Evolutionary conservation across 2,888 invertebrate genomes (phyloP).

Genomic region (Nyleta sp.): DNA sequence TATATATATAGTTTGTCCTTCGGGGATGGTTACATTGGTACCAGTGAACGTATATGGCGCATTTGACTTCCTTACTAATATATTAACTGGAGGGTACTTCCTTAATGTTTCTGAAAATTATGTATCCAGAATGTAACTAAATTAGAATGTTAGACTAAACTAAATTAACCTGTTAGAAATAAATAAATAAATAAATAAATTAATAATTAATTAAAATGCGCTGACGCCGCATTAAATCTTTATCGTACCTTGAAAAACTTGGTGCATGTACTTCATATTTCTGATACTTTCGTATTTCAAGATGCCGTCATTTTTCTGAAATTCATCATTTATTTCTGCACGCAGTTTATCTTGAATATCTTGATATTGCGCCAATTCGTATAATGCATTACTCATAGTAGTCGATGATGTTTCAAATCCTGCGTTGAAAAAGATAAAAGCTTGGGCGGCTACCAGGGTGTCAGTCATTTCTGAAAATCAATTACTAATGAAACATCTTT

Average conservation of each 20-base stretch:
- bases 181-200: no score
- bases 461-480: slow-evolving; percentile 74
- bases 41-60: slow-evolving; percentile 27
- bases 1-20: slow-evolving; percentile 11
- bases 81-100: slow-evolving; percentile 12
- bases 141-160: no score
- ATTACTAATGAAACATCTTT: background rate
- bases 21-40: slow-evolving; percentile 31
- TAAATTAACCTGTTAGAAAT: no score
- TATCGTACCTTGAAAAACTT: slow-evolving; percentile 47
- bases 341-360: slow-evolving; percentile 79
- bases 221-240: no score
- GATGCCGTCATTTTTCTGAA: slow-evolving; percentile 72
- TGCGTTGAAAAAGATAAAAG: slow-evolving; percentile 82
- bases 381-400: slow-evolving; percentile 80
- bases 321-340: slow-evolving; percentile 75
- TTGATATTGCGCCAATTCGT: slow-evolving; percentile 81
- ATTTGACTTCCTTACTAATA: slow-evolving; percentile 4
- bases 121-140: no score
- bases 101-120: slow-evolving; percentile 34
- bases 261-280: slow-evolving; percentile 41
- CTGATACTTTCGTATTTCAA: slow-evolving; percentile 77
- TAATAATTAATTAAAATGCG: no score
- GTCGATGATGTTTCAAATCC: slow-evolving; percentile 83
- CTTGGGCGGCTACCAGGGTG: slow-evolving; percentile 76